Percentiles rank a stretch among this genome's conserved stretches.
phyloP scores from a whole-genome alignment of 2,797 vertebrate species.

The Podarcis siculus region DNA sequence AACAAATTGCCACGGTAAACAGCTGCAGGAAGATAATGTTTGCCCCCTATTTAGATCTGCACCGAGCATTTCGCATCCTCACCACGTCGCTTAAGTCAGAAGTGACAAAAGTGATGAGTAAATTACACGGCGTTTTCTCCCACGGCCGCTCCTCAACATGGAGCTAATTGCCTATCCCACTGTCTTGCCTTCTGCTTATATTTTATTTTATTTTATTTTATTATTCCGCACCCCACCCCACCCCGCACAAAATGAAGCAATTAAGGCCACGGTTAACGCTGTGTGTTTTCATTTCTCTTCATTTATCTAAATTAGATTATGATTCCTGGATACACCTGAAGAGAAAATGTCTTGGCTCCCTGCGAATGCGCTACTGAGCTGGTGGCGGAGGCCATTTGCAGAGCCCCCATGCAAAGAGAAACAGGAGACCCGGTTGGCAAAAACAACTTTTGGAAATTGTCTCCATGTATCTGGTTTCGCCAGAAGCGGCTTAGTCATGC shows the following conservation, averaged over 20 bases:
- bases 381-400: neutral
- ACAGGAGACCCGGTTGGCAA: neutral
- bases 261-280: conserved; percentile 11
- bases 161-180: conserved; percentile 20
- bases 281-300: conserved; percentile 3
- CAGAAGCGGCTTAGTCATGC: too few species aligned
- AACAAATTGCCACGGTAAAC: neutral
- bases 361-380: neutral
- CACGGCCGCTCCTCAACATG: neutral
- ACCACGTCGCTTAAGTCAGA: conserved; percentile 3
- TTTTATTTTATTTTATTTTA: neutral
- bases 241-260: neutral
- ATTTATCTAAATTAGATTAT: conserved; percentile 36
- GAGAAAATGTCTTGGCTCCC: neutral
- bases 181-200: conserved; percentile 9
- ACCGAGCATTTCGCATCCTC: neutral
- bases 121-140: conserved; percentile 2
- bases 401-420: neutral
- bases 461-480: too few species aligned
- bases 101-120: conserved; percentile 23
- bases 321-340: neutral
- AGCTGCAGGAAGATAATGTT: neutral
- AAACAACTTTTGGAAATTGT: neutral
- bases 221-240: neutral
- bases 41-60: neutral